Evolutionary conservation across 1,140 invertebrate genomes (phyloP), one percentile per base, ranked within the genome.

Genomic region (Bombus soroeensis): DNA sequence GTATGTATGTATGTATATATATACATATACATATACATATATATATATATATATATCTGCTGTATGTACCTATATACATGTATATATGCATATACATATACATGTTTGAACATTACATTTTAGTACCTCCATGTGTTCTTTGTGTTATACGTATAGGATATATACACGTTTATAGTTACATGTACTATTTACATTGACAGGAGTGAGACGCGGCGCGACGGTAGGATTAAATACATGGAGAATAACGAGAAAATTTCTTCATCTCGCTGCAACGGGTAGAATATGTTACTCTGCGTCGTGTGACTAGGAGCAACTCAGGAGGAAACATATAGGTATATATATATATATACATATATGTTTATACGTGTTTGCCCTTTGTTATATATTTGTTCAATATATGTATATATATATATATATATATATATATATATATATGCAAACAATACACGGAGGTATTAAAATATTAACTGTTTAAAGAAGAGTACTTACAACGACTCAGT

Each of bases 181-280:
- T 47, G 73, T 37, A 22, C 47, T 22, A 53, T 18, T 53, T 53
- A 43, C 47, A 41, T 43, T 18, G 3, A 41, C 34, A 47, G 77
- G 41, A 32, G 77, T 18, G 64, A 79, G 66, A 66, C 28, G 3
- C 32, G 25, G 10, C 32, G 25, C 39, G 62, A 22, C 28, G 32
- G 62, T 66, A 68, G 28, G 62, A 68, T 79, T 79, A 79, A 79
- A 79, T 68, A 68, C 64, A 79, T 79, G 32, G 64, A 32, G 77
- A 66, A 34, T 68, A 79, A 77, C 75, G 59, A 77, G 75, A 43
- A 77, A 77, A 77, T 77, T 77, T 77, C 75, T 62, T 77, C 75
- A 22, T 47, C 47, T 37, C 34, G 74, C 4, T 25, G 13, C 53
- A 34, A 37, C 22, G 32, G 12, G 15, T 34, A 28, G 34, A 73